Base-by-base conservation (phyloP, 1,140 invertebrate species). In the Araneus ventricosus region DNA sequence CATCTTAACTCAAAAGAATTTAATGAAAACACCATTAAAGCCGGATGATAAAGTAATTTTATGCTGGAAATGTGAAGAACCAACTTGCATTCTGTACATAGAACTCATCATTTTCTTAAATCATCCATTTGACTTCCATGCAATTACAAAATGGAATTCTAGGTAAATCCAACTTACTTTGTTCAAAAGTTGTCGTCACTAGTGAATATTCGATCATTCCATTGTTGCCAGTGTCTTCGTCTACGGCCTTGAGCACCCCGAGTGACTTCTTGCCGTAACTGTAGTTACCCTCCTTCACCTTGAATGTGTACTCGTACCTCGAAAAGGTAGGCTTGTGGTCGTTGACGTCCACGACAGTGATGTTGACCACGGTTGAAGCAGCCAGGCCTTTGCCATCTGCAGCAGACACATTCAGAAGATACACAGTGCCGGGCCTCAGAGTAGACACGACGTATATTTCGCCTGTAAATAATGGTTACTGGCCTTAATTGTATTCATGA, bases 251-350 rank as follows among this genome's bases (percentile, higher is more conserved):
- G 4, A 97, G 96, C 86, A 96, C 96, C 52, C 97, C 96, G 8
- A 97, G 96, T 59, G 94, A 94, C 3, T 94, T 39, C 94, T 95
- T 90, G 93, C 95, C 41, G 93, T 94, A 27, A 91, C 94, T 86
- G 95, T 97, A 97, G 75, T 96, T 96, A 1, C 98, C 97, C 96
- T 99, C 98, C 27, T 97, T 96, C 0, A 98, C 96, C 94, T 98
- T 97, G 94, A 98, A 98, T 24, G 96, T 97, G 95, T 98, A 99
- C 96, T 97, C 97, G 1, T 97, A 96, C 94, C 97, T 97, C 93
- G 97, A 97, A 94, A 99, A 99, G 79, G 97, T 96, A 0, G 98
- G 98, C 24, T 97, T 96, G 95, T 98, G 98, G 95, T 99, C 97
- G 95, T 99, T 99, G 0, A 98, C 96, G 95, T 99, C 98, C 93